Percentiles rank a stretch among this genome's conserved stretches.
Evolutionary conservation across 2,113 vertebrate species (phyloP).

Genomic region (Phyllostomus discolor): DNA sequence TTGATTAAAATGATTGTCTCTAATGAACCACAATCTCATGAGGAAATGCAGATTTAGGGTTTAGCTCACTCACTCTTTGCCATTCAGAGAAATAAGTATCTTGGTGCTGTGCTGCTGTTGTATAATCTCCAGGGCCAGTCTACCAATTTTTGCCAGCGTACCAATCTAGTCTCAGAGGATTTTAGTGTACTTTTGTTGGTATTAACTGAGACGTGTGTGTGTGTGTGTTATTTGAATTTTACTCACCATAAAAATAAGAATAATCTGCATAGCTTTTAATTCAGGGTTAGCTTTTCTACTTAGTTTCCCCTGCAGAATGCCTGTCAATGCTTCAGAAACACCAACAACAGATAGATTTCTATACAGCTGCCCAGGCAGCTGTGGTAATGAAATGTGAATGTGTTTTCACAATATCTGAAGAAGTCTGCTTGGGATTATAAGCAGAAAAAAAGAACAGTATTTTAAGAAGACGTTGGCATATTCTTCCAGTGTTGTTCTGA

Average conservation of each 20-base stretch:
- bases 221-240: conserved; percentile 49
- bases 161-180: background rate
- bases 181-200: background rate
- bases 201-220: background rate
- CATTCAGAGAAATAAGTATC: background rate
- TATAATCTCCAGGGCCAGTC: background rate
- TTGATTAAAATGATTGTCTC: conserved; percentile 20
- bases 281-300: conserved; percentile 62
- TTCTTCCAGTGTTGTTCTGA: conserved; percentile 56
- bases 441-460: background rate
- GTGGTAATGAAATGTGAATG: conserved; percentile 40
- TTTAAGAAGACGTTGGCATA: conserved; percentile 50
- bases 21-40: background rate
- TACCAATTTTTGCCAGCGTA: background rate
- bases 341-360: conserved; percentile 49
- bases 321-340: conserved; percentile 61
- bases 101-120: background rate
- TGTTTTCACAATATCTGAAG: conserved; percentile 21
- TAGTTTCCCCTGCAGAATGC: conserved; percentile 66
- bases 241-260: conserved; percentile 58
- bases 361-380: conserved; percentile 63
- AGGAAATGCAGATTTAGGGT: background rate
- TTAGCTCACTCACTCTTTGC: background rate
- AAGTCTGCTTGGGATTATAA: conserved; percentile 47
- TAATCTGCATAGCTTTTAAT: conserved; percentile 57